These are phyloP conservation scores for Cyanocitta stelleri DNA, from an alignment of 2,113 vertebrate species.

Conservation along the genomic window DNA sequence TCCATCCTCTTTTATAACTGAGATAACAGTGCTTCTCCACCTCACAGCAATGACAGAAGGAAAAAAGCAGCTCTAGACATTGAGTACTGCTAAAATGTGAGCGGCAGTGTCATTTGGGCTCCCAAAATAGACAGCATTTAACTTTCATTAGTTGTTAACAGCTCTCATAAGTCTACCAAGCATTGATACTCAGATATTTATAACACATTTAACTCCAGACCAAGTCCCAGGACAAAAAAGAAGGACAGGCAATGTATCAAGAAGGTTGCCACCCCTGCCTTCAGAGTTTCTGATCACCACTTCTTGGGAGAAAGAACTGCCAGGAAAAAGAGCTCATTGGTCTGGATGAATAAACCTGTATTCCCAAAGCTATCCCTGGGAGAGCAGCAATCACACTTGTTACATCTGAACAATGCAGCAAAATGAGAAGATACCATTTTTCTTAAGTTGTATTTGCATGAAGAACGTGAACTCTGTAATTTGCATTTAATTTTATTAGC, in stretches of 20 bases:
- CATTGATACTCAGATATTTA: constrained; percentile 10
- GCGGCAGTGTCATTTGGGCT: not conserved
- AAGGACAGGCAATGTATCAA: not conserved
- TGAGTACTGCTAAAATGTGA: not conserved
- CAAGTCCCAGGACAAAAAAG: not conserved
- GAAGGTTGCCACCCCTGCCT: not conserved
- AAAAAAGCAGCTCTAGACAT: not conserved
- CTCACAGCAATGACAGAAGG: not conserved
- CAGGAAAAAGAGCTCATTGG: not conserved
- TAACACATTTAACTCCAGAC: constrained; percentile 19
- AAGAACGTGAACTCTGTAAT: not conserved
- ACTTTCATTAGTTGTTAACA: constrained; percentile 37
- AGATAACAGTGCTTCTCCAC: not conserved
- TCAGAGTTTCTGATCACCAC: not conserved
- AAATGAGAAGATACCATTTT: not conserved
- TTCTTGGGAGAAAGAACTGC: not conserved
- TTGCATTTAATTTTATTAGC: not conserved
- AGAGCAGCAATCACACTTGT: not conserved
- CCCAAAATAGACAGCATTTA: constrained; percentile 43
- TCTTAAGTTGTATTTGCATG: not conserved
- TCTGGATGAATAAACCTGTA: not conserved
- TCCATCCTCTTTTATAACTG: not conserved
- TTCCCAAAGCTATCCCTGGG: not conserved
- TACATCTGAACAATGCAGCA: not conserved
- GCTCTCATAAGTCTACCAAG: constrained; percentile 9